Conservation (phyloP, 2,113 vertebrate species). For the Colinus virginianus region DNA sequence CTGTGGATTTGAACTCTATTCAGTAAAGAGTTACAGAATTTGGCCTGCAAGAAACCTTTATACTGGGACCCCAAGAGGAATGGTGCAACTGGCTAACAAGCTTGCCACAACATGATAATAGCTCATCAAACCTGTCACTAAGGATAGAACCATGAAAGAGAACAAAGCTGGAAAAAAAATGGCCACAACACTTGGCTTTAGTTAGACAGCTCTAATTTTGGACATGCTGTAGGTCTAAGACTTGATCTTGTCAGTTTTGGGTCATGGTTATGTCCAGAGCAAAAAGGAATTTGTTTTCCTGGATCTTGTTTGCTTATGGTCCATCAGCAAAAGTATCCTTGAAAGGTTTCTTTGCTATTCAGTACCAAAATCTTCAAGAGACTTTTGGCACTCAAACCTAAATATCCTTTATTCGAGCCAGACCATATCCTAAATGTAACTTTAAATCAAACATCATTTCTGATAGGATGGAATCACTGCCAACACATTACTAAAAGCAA, state of each 20-base stretch:
- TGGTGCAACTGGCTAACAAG: background rate
- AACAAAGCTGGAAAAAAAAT: background rate
- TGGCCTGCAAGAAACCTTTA: background rate
- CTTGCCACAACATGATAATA: background rate
- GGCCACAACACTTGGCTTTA: background rate
- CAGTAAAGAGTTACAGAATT: background rate
- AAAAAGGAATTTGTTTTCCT: background rate
- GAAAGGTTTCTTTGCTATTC: background rate
- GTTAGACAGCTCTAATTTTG: background rate
- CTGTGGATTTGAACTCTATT: background rate
- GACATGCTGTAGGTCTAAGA: background rate
- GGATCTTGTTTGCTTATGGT: background rate
- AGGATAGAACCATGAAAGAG: background rate
- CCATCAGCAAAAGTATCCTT: background rate
- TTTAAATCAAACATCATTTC: background rate
- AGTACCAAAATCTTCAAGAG: background rate
- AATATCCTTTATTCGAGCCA: background rate
- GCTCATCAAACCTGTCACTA: constrained; percentile 24
- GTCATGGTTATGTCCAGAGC: background rate
- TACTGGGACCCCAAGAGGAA: background rate
- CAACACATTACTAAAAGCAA: background rate
- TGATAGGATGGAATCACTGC: background rate
- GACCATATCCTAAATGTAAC: background rate
- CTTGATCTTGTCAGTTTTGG: background rate
- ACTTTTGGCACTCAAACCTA: background rate